Base-by-base conservation (phyloP, 1,140 invertebrate genomes). In the Lordiphosa collinella region DNA sequence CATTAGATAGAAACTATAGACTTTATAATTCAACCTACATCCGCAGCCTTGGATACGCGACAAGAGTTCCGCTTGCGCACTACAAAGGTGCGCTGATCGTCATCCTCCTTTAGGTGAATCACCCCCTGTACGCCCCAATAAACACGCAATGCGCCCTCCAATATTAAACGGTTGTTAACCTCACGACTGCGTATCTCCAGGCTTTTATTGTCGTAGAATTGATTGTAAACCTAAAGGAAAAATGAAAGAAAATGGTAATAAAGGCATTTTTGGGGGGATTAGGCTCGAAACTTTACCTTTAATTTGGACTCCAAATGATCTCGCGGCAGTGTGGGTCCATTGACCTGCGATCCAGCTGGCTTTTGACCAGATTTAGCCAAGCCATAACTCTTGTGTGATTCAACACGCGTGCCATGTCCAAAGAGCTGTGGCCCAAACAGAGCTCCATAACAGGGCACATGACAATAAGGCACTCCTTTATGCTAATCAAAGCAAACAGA, bases 401-500 rank as follows among this genome's bases (percentile, higher is more conserved):
- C 95, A 14, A 96, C 94, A 86, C 94, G 91, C 25, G 95, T 96
- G 12, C 95, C 95, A 90, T 96, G 95, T 6, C 95, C 95, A 90
- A 96, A 95, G 9, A 96, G 90, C 70, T 95, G 93, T 14, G 95
- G 95, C 35, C 96, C 96, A 90, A 97, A 97, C 10, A 96, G 86
- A 10, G 95, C 95, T 57, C 95, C 94, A 89, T 97, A 97, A 87
- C 96, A 97, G 29, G 96, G 96, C 29, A 96, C 94, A 90, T 97
- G 94, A 68, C 96, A 97, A 82, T 97, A 97, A 35, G 96, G 96
- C 51, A 96, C 94, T 48, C 95, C 95, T 90, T 97, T 96, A 88
- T 97, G 95, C 94, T 96, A 87, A 34, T 52, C 89, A 90, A 66
- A 16, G 90, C 67, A 35, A 32, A 12, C 11, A 3, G 4, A 36